Evolutionary conservation across 2,888 invertebrate genomes (phyloP).

Genomic region (Aleiodes alternator): DNA sequence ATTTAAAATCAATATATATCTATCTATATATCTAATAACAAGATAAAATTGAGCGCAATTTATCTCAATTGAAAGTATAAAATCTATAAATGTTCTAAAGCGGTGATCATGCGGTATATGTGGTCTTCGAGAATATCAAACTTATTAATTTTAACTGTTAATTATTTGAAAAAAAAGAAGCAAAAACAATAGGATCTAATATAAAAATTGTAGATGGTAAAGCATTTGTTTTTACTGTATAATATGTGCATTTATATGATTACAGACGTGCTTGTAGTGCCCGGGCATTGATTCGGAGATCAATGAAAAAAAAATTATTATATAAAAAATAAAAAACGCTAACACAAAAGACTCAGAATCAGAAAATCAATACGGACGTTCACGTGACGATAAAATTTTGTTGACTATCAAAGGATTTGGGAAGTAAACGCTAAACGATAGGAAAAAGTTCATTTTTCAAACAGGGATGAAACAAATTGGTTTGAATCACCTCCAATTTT

Average conservation of each 20-base stretch:
- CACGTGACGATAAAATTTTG: neutral
- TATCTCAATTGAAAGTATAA: constrained; percentile 15
- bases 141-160: neutral
- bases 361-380: neutral
- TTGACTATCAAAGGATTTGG: neutral
- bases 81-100: constrained; percentile 45
- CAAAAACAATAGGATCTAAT: constrained; percentile 32
- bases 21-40: neutral
- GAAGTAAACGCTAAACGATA: too few relatives aligned
- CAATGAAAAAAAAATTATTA: constrained; percentile 51
- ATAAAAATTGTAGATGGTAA: constrained; percentile 48
- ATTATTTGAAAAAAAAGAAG: constrained; percentile 7
- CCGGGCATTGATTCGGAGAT: constrained; percentile 71
- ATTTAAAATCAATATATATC: too few relatives aligned
- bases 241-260: constrained; percentile 75
- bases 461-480: too few relatives aligned
- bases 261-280: constrained; percentile 73
- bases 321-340: constrained; percentile 49
- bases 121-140: neutral
- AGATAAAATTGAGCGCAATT: constrained; percentile 5
- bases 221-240: constrained; percentile 69
- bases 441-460: too few relatives aligned
- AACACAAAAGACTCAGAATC: neutral
- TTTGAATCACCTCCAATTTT: too few relatives aligned
- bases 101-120: constrained; percentile 45